Evolutionary conservation across 1,140 invertebrate species (phyloP).

Genomic region (Micrasema longulum): DNA sequence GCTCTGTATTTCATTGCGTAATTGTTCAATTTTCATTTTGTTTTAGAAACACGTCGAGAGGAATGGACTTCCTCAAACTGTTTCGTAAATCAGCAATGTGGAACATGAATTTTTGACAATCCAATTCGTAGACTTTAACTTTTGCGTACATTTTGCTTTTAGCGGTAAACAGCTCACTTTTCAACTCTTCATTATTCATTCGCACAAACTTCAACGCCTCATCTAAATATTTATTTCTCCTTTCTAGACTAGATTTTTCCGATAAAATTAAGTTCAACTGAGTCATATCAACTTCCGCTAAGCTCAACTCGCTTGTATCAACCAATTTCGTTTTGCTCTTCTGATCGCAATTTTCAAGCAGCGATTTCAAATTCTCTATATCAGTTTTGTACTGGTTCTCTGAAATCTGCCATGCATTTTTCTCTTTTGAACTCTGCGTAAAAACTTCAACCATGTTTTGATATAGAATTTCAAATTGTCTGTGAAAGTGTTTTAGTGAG

Average conservation of each 20-base stretch:
- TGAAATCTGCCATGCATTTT: slow-evolving; percentile 60
- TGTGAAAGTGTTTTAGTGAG: slow-evolving; percentile 61
- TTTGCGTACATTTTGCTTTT: slow-evolving; percentile 58
- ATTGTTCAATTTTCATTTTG: slow-evolving; percentile 61
- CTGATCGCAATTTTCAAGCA: slow-evolving; percentile 50
- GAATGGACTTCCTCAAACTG: slow-evolving; percentile 59
- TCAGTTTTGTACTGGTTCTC: slow-evolving; percentile 64
- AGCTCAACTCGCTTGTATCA: slow-evolving; percentile 4
- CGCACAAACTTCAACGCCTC: slow-evolving; percentile 61
- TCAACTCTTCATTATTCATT: slow-evolving; percentile 62
- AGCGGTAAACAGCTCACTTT: slow-evolving; percentile 60
- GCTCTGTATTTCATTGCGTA: slow-evolving; percentile 59
- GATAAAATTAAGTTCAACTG: slow-evolving; percentile 11
- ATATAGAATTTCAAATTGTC: slow-evolving; percentile 61
- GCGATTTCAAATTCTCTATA: slow-evolving; percentile 61
- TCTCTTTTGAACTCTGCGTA: slow-evolving; percentile 57
- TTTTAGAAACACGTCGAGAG: slow-evolving; percentile 61
- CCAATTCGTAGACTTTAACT: slow-evolving; percentile 59
- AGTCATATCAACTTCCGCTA: slow-evolving; percentile 11
- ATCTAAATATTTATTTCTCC: slow-evolving; percentile 62
- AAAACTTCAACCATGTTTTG: slow-evolving; percentile 61
- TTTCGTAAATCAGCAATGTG: slow-evolving; percentile 59
- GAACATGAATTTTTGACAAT: slow-evolving; percentile 60
- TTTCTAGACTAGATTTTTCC: slow-evolving; percentile 43
- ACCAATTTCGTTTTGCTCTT: slow-evolving; percentile 37